Evolutionary conservation across 2,797 vertebrate species (phyloP), one percentile per base, ranked within the genome.

Genomic region (Avahi laniger): DNA sequence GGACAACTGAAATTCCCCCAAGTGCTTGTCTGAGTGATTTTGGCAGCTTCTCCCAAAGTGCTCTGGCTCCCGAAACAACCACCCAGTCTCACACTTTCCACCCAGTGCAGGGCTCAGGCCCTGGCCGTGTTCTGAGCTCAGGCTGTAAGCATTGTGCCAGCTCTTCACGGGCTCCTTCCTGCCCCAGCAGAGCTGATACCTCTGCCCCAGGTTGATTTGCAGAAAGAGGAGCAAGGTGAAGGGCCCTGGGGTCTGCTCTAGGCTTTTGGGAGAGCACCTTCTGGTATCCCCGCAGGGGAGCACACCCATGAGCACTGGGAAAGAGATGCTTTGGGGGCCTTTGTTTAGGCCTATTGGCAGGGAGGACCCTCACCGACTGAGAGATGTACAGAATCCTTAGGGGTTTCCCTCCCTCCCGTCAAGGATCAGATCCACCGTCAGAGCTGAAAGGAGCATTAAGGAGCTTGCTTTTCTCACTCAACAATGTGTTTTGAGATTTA

Each of bases 31-130:
- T 0, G 1, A 89, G 85, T 22, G 24, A 59, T 30, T 41, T 61
- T 70, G 41, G 46, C 69, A 96, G 35, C 81, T 95, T 96, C 88
- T 95, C 33, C 41, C 81, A 0, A 0, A 54, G 89, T 80, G 75
- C 83, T 61, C 35, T 94, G 33, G 20, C 67, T 96, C 65, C 43
- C 50, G 84, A 43, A 13, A 78, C 92, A 96, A 65, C 86, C 79
- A 78, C 87, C 69, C 52, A 69, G 28, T 59, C 54, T 96, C 95
- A 96, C 83, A 93, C 83, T 96, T 97, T 93, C 97, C 95, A 79
- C 18, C 28, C 80, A 43, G 43, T 1, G 10, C 38, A 30, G 46
- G 43, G n/a, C 50, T 70, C 20, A 9, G 50, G 12, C 38, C 63
- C 70, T 67, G 48, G 65, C 48, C 12, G 2, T 28, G 76, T 46